Evolutionary conservation across 2,797 vertebrate genomes (phyloP).

Genomic region (Delichon dasypus): DNA sequence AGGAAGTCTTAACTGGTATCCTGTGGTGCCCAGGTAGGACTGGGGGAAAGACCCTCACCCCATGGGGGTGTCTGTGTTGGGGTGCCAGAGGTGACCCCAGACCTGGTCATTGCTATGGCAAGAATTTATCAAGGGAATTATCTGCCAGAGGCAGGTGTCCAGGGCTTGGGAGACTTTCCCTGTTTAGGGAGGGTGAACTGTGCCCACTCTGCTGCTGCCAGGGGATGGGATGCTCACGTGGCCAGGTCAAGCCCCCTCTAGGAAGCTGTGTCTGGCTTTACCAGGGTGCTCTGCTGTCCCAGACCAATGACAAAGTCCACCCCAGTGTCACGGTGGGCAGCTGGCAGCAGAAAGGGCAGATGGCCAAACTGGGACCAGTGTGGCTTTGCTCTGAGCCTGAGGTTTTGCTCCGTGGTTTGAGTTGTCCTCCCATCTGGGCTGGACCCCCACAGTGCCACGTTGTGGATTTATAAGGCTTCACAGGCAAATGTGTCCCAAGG

Average conservation of each 20-base stretch:
- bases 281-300: background rate
- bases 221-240: accelerated
- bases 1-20: background rate
- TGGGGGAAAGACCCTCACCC: background rate
- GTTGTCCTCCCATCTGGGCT: background rate
- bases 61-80: accelerated
- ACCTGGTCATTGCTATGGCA: background rate
- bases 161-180: background rate
- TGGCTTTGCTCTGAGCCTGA: background rate
- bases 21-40: accelerated
- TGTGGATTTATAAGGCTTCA: background rate
- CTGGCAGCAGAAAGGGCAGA: background rate
- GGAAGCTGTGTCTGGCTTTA: background rate
- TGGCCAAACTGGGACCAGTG: background rate
- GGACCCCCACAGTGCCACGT: accelerated
- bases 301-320: background rate
- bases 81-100: background rate
- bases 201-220: background rate
- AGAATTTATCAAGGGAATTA: background rate
- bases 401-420: background rate
- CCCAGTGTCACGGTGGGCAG: accelerated
- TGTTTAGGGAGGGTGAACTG: background rate
- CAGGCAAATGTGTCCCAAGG: background rate
- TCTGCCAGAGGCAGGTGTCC: background rate
- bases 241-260: background rate